phyloP scores from a whole-genome alignment of 2,797 vertebrate species.

The Lutjanus argentimaculatus region DNA sequence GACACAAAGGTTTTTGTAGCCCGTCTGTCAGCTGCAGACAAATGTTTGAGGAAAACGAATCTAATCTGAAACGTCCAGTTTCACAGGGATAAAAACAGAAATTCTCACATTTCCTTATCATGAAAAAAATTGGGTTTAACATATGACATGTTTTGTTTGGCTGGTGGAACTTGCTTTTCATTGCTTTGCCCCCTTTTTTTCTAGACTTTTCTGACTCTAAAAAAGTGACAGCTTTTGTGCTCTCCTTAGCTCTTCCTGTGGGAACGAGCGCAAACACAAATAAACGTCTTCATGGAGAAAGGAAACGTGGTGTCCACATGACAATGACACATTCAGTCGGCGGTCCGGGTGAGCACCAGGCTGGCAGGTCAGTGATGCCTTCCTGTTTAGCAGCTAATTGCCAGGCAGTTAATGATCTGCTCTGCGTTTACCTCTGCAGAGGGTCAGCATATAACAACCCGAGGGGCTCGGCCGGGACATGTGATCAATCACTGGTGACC shows the following conservation, averaged over 20 bases:
- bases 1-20: slow-evolving; percentile 2
- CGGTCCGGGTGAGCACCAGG: neutral
- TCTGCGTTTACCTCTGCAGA: slow-evolving; percentile 61
- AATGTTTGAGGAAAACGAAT: slow-evolving; percentile 21
- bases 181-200: neutral
- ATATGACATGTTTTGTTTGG: slow-evolving; percentile 34
- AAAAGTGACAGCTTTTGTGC: slow-evolving; percentile 37
- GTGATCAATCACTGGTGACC: slow-evolving; percentile 80
- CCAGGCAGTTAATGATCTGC: slow-evolving; percentile 63
- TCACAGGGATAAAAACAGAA: slow-evolving; percentile 21
- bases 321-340: slow-evolving; percentile 60
- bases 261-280: slow-evolving; percentile 60
- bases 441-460: slow-evolving; percentile 66
- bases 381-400: slow-evolving; percentile 79
- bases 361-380: slow-evolving; percentile 61
- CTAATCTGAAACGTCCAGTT: slow-evolving; percentile 30
- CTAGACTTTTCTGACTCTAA: slow-evolving; percentile 5
- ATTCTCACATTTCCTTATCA: slow-evolving; percentile 26
- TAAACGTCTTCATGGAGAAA: slow-evolving; percentile 35
- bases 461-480: slow-evolving; percentile 49
- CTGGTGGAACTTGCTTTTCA: neutral
- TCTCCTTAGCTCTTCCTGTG: slow-evolving; percentile 49
- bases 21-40: slow-evolving; percentile 13
- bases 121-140: neutral
- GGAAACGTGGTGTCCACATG: slow-evolving; percentile 53